Conservation (phyloP, 1,140 invertebrate genomes). For the Euschistus heros region DNA sequence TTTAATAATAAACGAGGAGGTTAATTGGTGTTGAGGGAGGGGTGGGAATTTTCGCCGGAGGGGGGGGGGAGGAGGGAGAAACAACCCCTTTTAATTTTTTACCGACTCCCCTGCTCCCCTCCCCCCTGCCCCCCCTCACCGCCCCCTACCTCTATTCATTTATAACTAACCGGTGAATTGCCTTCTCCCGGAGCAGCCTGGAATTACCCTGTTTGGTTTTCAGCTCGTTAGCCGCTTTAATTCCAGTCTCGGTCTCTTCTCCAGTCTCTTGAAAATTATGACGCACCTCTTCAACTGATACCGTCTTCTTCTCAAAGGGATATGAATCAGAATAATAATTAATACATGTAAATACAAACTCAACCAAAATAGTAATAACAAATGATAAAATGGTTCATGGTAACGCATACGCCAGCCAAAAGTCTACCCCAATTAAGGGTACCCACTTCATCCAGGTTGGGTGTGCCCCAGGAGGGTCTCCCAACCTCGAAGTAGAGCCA, state of each 20-base stretch:
- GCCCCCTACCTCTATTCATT: neutral
- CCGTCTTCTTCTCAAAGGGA: too few species aligned
- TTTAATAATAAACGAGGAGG: constrained; percentile 4
- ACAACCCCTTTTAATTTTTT: constrained; percentile 6
- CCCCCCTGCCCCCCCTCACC: neutral
- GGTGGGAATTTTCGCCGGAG: neutral
- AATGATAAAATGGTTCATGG: too few species aligned
- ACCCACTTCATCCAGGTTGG: too few species aligned
- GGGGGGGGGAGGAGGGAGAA: neutral
- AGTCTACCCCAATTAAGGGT: too few species aligned
- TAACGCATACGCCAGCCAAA: too few species aligned
- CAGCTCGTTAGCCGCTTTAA: constrained; percentile 1
- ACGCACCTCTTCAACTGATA: too few species aligned
- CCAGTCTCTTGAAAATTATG: too few species aligned
- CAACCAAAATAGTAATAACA: too few species aligned
- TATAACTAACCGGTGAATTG: constrained; percentile 2
- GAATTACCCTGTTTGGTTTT: constrained; percentile 1
- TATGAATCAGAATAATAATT: too few species aligned
- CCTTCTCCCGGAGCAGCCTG: neutral
- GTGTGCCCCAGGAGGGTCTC: too few species aligned
- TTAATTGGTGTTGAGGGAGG: neutral
- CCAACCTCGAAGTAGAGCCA: too few species aligned
- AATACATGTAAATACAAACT: too few species aligned
- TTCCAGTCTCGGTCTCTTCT: neutral
- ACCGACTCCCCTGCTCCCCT: neutral